Percentiles rank a stretch among this genome's conserved stretches.
Conservation (phyloP, 2,113 vertebrate species). For the Gallinago media region DNA sequence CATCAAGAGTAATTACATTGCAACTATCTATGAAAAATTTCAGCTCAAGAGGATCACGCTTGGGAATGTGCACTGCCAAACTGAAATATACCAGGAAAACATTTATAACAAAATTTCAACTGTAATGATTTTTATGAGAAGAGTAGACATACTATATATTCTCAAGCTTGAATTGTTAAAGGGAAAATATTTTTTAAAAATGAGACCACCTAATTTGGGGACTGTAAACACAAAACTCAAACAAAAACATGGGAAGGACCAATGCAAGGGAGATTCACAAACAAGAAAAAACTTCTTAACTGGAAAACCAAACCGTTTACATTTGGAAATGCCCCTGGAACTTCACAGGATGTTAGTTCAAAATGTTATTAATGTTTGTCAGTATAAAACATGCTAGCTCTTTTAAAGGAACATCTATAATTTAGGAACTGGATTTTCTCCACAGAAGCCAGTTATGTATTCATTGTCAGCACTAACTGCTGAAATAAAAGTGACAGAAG, state of each 20-base stretch:
- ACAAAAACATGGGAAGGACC: not conserved
- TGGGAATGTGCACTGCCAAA: not conserved
- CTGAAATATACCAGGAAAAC: not conserved
- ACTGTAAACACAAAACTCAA: not conserved
- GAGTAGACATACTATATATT: not conserved
- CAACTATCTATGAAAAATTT: not conserved
- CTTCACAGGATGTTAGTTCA: slow-evolving; percentile 2
- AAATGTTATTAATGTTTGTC: slow-evolving; percentile 27
- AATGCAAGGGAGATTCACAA: not conserved
- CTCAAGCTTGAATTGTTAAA: not conserved
- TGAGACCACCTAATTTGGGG: not conserved
- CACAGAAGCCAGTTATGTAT: slow-evolving; percentile 37
- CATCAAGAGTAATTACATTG: not conserved
- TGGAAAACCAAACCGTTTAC: not conserved
- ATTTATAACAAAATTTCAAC: not conserved
- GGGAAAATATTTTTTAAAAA: not conserved
- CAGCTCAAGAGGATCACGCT: not conserved
- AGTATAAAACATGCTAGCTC: not conserved
- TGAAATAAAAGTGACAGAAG: slow-evolving; percentile 50
- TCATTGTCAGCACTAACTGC: slow-evolving; percentile 48
- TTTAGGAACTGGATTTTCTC: slow-evolving; percentile 37
- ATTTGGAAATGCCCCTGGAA: not conserved
- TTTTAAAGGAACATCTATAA: slow-evolving; percentile 45
- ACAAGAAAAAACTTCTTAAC: not conserved
- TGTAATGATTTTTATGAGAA: not conserved